A percentile compares a stretch with the other conserved stretches of the same genome.
phyloP scores from a whole-genome alignment of 2,797 vertebrate genomes.

The Kryptopterus vitreolus region DNA sequence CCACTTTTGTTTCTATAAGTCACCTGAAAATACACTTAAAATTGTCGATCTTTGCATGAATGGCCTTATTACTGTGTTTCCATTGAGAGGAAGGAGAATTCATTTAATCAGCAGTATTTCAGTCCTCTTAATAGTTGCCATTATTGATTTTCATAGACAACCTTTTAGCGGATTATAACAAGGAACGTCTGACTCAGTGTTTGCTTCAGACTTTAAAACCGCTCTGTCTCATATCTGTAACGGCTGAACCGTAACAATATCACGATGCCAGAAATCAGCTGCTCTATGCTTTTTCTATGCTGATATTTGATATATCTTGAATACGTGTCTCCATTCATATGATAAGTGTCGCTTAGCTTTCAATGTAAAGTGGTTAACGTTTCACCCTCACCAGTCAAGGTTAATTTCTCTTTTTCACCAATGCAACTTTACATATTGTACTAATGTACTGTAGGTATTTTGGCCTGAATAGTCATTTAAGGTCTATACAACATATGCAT shows the following conservation, averaged over 20 bases:
- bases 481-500: too few species aligned
- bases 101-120: not conserved
- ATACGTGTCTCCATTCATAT: not conserved
- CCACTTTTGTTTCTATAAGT: not conserved
- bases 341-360: not conserved
- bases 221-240: not conserved
- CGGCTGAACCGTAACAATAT: too few species aligned
- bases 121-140: not conserved
- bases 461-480: not conserved
- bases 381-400: not conserved
- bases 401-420: not conserved
- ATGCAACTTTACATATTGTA: too few species aligned
- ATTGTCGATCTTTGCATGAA: not conserved
- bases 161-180: conserved; percentile 2
- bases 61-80: not conserved
- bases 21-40: not conserved
- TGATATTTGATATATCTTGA: not conserved
- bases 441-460: not conserved
- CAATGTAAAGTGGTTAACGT: not conserved
- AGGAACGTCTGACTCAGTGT: not conserved
- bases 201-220: not conserved
- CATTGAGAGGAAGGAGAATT: not conserved
- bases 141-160: not conserved
- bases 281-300: not conserved
- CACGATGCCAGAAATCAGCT: not conserved